phyloP scores from a whole-genome alignment of 2,888 invertebrate genomes.

The Platycheirus albimanus region DNA sequence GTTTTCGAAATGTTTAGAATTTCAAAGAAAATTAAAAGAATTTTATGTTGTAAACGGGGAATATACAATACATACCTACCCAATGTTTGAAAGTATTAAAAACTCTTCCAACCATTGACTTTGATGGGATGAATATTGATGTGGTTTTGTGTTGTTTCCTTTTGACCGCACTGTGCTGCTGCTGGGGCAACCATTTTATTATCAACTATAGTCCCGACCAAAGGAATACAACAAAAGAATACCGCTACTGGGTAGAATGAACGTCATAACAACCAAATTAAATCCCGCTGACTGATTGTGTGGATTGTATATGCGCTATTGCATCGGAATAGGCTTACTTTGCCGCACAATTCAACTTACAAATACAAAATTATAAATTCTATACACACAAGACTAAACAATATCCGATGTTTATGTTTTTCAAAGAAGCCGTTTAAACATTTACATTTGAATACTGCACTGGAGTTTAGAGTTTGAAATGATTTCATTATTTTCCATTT shows the following conservation, averaged over 20 bases:
- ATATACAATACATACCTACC: too few relatives aligned
- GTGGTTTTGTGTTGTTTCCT: conserved; percentile 40
- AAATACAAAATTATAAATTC: conserved; percentile 69
- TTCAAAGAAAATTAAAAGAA: conserved; percentile 14
- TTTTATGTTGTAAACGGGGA: conserved; percentile 37
- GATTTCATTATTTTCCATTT: neutral
- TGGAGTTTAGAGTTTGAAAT: neutral
- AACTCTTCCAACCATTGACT: conserved; percentile 23
- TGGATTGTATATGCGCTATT: conserved; percentile 42
- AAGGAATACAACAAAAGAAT: conserved; percentile 36
- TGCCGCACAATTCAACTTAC: conserved; percentile 28
- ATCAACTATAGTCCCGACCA: conserved; percentile 22
- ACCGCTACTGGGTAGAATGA: conserved; percentile 10
- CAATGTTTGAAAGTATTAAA: conserved; percentile 6
- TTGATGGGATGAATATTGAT: conserved; percentile 51
- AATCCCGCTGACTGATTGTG: conserved; percentile 50
- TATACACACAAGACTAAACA: conserved; percentile 63
- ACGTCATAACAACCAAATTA: conserved; percentile 42
- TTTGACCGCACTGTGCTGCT: neutral
- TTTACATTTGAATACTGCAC: neutral
- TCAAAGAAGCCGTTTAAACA: neutral
- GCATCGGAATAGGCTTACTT: conserved; percentile 41
- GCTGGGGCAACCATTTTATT: conserved; percentile 11
- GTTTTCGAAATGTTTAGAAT: conserved; percentile 49
- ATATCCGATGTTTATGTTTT: conserved; percentile 64